A percentile compares a stretch with the other conserved stretches of the same genome.
phyloP scores from a whole-genome alignment of 2,888 invertebrate species.

The Brassicogethes aeneus region DNA sequence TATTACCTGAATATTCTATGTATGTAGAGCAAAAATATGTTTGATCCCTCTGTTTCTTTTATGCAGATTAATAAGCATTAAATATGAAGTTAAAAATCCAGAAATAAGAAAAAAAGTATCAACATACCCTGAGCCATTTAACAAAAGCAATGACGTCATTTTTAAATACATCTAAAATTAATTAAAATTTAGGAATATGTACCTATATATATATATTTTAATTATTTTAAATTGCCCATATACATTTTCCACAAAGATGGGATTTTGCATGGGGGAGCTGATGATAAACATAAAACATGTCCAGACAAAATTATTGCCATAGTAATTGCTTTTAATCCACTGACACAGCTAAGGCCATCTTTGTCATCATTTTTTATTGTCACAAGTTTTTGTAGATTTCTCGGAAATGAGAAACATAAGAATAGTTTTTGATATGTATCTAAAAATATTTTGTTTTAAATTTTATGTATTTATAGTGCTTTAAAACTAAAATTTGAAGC shows the following conservation, averaged over 20 bases:
- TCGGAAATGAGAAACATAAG: conserved; percentile 15
- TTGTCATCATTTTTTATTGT: conserved; percentile 14
- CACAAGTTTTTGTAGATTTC: conserved; percentile 24
- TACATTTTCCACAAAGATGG: conserved; percentile 26
- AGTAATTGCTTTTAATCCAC: conserved; percentile 26
- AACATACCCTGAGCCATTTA: conserved; percentile 57
- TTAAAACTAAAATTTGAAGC: too few species aligned
- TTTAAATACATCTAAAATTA: conserved; percentile 23
- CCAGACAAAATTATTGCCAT: conserved; percentile 30
- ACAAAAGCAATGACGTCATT: conserved; percentile 39
- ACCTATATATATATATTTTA: neutral
- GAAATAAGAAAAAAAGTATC: conserved; percentile 60
- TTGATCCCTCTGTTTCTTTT: conserved; percentile 49
- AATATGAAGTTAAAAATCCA: conserved; percentile 56
- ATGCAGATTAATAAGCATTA: conserved; percentile 53
- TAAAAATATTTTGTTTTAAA: too few species aligned
- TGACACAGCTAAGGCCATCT: conserved; percentile 24
- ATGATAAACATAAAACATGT: conserved; percentile 27
- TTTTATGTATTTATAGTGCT: too few species aligned
- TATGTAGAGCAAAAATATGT: conserved; percentile 49
- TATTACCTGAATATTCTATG: conserved; percentile 58
- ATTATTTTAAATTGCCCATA: neutral
- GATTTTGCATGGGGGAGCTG: conserved; percentile 25
- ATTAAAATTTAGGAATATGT: neutral
- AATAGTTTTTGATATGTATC: too few species aligned